These are phyloP conservation scores for Apodemus agrarius DNA, from an alignment of 2,797 vertebrate genomes.

Conservation along the genomic window DNA sequence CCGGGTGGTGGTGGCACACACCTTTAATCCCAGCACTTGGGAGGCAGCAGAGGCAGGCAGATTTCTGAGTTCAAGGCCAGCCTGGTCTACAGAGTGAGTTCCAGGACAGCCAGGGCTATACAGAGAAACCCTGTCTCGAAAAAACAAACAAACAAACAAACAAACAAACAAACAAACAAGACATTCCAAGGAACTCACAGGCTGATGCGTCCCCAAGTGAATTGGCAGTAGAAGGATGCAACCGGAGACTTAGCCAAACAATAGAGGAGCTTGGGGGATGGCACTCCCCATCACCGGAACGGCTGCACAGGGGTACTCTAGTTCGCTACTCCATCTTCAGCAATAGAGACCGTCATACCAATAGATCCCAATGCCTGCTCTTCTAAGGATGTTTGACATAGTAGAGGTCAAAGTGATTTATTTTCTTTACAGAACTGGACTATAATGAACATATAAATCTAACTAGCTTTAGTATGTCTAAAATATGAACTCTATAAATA, in stretches of 20 bases:
- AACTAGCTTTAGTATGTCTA: background rate
- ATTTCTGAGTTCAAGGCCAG: no score
- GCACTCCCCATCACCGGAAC: background rate
- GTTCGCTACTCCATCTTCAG: background rate
- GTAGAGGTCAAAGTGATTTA: background rate
- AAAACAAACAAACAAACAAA: no score
- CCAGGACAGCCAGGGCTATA: no score
- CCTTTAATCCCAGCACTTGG: no score
- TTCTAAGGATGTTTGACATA: background rate
- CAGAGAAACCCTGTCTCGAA: no score
- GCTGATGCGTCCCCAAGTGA: constrained; percentile 42
- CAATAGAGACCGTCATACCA: background rate
- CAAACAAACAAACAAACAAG: no score
- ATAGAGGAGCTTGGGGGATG: background rate
- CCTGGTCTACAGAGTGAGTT: no score
- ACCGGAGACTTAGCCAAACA: constrained; percentile 34
- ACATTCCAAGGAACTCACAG: constrained; percentile 11
- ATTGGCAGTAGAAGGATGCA: background rate
- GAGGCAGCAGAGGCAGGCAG: no score
- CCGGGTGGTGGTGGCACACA: no score
- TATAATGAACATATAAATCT: background rate
- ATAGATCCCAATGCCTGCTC: background rate
- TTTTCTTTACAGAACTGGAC: background rate
- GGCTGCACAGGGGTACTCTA: background rate
- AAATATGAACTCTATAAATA: background rate